Evolutionary conservation across 2,888 invertebrate genomes (phyloP), one percentile per base, ranked within the genome.

Genomic region (Elysia crispata): DNA sequence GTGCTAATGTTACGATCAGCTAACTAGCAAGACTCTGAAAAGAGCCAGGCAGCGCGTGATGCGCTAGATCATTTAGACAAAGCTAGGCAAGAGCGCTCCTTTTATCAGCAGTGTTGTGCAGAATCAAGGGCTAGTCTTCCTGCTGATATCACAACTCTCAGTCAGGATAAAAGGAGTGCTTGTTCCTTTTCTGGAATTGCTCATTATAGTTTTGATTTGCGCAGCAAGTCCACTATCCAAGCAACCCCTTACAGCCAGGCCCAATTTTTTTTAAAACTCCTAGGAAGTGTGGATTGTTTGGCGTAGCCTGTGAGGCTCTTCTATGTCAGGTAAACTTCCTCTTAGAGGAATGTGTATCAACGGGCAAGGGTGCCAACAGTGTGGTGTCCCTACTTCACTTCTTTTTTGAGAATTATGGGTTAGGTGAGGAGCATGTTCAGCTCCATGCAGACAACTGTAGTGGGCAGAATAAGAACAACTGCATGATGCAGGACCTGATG

Each of bases 191-290:
- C 75, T 1, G 23, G 64, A 6, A 23, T 25, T 0, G 62, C 72
- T 69, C 85, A 85, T 49, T 85, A 85, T 50, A 74, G 70, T 20
- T 85, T 84, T 82, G 86, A 86, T 86, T 81, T 83, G 84, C 85
- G n/a, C 86, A 86, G 60, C 85, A 86, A 66, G 81, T 86, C 13
- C 81, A 83, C 60, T 85, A 81, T 60, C 87, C 84, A 0, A 81
- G 75, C 41, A 81, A 86, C 73, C 84, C 86, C 23, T 80, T 82
- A 41, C 85, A 86, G 77, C 86, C 86, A 20, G 86, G 87, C n/a
- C 86, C 85, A 23, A 75, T 87, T 0, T 84, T 81, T 54, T 87
- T 87, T 60, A 77, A 81, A 28, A 83, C 83, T 1, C 86, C 86
- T 8, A 77, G 86, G 64, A 86, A 86, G 72, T 86, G 85, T 80